A percentile compares a stretch with the other conserved stretches of the same genome.
phyloP scores from a whole-genome alignment of 1,140 invertebrate species.

The Drosophila pectinifera region DNA sequence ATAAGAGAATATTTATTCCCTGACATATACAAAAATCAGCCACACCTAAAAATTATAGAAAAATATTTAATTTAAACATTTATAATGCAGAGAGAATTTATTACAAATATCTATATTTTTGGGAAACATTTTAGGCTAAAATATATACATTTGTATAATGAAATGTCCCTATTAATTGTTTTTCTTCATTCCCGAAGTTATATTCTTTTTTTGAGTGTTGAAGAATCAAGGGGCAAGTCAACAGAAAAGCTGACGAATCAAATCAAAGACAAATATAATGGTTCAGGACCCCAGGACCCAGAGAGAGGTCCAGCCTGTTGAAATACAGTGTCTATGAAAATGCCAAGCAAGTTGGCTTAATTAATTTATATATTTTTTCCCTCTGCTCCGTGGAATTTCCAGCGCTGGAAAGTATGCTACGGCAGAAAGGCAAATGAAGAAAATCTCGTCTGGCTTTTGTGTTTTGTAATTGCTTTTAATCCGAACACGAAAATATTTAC shows the following conservation, averaged over 20 bases:
- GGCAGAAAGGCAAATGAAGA: conserved; percentile 25
- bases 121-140: too few relatives aligned
- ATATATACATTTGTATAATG: too few relatives aligned
- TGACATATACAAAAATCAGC: too few relatives aligned
- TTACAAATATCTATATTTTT: too few relatives aligned
- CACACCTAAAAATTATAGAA: too few relatives aligned
- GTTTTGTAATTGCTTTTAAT: conserved; percentile 57
- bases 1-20: too few relatives aligned
- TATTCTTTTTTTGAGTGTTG: not conserved
- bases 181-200: too few relatives aligned
- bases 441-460: conserved; percentile 15
- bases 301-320: not conserved
- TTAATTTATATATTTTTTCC: conserved; percentile 35
- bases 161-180: too few relatives aligned
- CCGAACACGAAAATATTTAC: conserved; percentile 28
- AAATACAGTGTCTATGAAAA: conserved; percentile 19
- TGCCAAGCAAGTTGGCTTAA: conserved; percentile 48
- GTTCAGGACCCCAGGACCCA: not conserved
- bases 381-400: conserved; percentile 2
- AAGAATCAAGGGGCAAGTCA: conserved; percentile 22
- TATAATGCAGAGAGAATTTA: too few relatives aligned
- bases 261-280: conserved; percentile 61
- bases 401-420: conserved; percentile 41
- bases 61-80: too few relatives aligned
- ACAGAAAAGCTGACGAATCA: conserved; percentile 48